Evolutionary conservation across 2,797 vertebrate genomes (phyloP).

Genomic region (Semaprochilodus insignis): DNA sequence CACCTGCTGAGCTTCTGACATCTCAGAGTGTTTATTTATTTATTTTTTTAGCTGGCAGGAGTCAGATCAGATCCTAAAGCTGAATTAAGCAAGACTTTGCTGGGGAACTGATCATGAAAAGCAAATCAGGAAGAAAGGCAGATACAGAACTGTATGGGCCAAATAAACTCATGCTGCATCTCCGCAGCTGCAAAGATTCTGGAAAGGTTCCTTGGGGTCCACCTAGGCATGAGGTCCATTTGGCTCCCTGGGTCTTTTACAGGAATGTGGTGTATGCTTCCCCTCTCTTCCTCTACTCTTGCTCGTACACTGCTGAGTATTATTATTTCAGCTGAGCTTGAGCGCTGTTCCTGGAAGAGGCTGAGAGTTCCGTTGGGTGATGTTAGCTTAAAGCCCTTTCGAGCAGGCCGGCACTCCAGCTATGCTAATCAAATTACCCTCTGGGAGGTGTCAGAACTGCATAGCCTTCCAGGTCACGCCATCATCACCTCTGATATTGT

Average conservation of each 20-base stretch:
- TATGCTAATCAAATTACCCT: slow-evolving; percentile 64
- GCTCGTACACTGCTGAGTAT: slow-evolving; percentile 53
- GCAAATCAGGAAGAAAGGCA: slow-evolving; percentile 4
- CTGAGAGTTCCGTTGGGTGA: slow-evolving; percentile 67
- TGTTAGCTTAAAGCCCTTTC: slow-evolving; percentile 62
- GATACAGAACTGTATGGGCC: not conserved
- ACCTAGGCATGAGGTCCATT: slow-evolving; percentile 20
- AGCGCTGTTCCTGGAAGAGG: slow-evolving; percentile 69
- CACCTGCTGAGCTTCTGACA: slow-evolving; percentile 47
- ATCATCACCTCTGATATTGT: slow-evolving; percentile 39
- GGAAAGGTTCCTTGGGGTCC: slow-evolving; percentile 9
- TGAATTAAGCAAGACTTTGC: slow-evolving; percentile 19
- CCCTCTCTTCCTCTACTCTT: not conserved
- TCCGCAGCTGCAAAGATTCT: not conserved
- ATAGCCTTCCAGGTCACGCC: slow-evolving; percentile 53
- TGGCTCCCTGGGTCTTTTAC: slow-evolving; percentile 17
- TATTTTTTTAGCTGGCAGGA: not conserved
- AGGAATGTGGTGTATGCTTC: not conserved
- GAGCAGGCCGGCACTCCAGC: slow-evolving; percentile 62
- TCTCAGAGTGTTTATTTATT: slow-evolving; percentile 5
- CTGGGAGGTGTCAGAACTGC: slow-evolving; percentile 38
- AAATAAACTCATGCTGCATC: slow-evolving; percentile 8
- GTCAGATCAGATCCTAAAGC: slow-evolving; percentile 28
- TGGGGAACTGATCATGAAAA: slow-evolving; percentile 28
- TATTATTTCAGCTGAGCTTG: slow-evolving; percentile 74